phyloP scores from a whole-genome alignment of 2,113 vertebrate species.

The Forbesichthys papilliferus region DNA sequence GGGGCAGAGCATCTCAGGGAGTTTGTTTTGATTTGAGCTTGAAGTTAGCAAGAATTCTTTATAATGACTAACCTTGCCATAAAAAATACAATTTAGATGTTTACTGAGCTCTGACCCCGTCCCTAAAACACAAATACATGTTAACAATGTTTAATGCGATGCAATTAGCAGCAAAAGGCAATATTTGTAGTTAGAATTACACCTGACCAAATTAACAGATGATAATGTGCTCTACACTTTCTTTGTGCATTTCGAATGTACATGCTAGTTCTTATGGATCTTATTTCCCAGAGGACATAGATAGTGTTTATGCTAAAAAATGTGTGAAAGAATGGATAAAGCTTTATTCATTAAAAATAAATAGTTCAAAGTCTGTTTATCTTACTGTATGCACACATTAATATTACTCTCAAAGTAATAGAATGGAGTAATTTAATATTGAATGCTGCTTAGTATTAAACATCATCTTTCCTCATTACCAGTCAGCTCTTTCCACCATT shows the following conservation, averaged over 20 bases:
- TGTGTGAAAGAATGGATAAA: neutral
- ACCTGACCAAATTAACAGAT: slow-evolving; percentile 40
- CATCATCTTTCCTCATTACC: neutral
- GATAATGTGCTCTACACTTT: slow-evolving; percentile 8
- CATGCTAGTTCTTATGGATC: slow-evolving; percentile 13
- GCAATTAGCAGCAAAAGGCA: too few species aligned
- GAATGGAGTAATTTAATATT: neutral
- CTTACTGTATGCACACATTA: neutral
- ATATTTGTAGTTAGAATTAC: slow-evolving; percentile 37
- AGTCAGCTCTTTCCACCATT: neutral
- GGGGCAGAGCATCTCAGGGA: too few species aligned
- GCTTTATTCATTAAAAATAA: neutral
- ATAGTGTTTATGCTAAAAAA: neutral
- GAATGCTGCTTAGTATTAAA: neutral
- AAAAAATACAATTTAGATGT: too few species aligned
- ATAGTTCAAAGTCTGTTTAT: neutral
- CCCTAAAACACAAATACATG: too few species aligned
- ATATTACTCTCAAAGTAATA: neutral
- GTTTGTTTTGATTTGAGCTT: too few species aligned
- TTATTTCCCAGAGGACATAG: neutral
- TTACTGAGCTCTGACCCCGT: too few species aligned
- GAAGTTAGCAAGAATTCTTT: too few species aligned
- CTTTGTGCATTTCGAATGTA: slow-evolving; percentile 12
- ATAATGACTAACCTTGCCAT: too few species aligned
- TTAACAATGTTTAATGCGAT: too few species aligned